Conservation (phyloP, 1,140 invertebrate genomes). For the Trachymyrmex cornetzi region DNA sequence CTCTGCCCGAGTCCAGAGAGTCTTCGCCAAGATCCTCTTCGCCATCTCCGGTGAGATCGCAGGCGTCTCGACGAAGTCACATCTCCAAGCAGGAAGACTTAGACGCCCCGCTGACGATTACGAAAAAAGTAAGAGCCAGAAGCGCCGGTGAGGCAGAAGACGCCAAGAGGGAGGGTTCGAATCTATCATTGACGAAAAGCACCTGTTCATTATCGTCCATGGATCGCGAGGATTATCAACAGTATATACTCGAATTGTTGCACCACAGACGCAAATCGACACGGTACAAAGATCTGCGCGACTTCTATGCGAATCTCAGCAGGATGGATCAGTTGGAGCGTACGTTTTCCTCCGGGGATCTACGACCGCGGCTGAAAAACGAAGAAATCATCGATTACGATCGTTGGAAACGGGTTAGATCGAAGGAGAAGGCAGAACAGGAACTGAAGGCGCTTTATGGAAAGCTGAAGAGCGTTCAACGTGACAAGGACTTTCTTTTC, state of each 20-base stretch:
- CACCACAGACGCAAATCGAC: slow-evolving; percentile 92
- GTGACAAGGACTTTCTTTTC: slow-evolving; percentile 94
- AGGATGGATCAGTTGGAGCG: slow-evolving; percentile 94
- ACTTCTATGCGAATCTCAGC: slow-evolving; percentile 95
- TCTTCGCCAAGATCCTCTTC: slow-evolving; percentile 85
- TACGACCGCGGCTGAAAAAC: slow-evolving; percentile 90
- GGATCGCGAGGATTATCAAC: slow-evolving; percentile 89
- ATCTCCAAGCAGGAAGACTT: slow-evolving; percentile 81
- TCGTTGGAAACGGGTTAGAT: slow-evolving; percentile 93
- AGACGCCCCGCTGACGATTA: slow-evolving; percentile 70
- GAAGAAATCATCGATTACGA: slow-evolving; percentile 95
- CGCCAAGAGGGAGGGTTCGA: slow-evolving; percentile 76
- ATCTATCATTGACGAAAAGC: slow-evolving; percentile 82
- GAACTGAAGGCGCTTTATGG: slow-evolving; percentile 93
- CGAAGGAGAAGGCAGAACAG: slow-evolving; percentile 93
- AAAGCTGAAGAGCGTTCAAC: slow-evolving; percentile 93
- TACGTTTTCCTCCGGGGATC: slow-evolving; percentile 90
- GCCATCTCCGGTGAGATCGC: slow-evolving; percentile 88
- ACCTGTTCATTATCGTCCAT: slow-evolving; percentile 85
- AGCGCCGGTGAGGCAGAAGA: slow-evolving; percentile 88
- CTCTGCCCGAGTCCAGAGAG: slow-evolving; percentile 64
- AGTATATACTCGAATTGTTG: slow-evolving; percentile 91
- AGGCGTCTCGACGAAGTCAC: slow-evolving; percentile 89
- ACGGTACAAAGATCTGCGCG: slow-evolving; percentile 94
- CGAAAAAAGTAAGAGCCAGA: slow-evolving; percentile 87